These are phyloP conservation scores for Drosophila lacteicornis DNA, from an alignment of 1,140 invertebrate species.

Conservation along the genomic window DNA sequence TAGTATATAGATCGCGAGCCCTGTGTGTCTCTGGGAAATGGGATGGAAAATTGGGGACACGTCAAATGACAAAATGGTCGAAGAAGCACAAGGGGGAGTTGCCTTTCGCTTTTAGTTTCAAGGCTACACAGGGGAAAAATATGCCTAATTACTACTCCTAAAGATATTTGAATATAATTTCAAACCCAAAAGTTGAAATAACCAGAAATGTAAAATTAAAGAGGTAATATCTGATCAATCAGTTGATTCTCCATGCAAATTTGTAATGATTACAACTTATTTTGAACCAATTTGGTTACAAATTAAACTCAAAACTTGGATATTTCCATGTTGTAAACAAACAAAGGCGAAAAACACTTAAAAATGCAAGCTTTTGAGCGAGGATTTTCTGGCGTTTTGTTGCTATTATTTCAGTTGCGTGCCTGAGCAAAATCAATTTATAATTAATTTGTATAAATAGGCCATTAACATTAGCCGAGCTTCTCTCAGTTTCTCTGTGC, in stretches of 20 bases:
- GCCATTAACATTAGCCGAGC: conserved; percentile 61
- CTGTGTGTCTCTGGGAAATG: conserved; percentile 23
- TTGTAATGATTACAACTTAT: too few species aligned
- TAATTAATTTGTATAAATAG: conserved; percentile 66
- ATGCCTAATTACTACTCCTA: neutral
- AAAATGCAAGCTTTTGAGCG: conserved; percentile 11
- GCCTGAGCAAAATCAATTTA: conserved; percentile 44
- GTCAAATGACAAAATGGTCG: conserved; percentile 35
- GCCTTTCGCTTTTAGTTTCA: conserved; percentile 15
- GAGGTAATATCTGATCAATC: too few species aligned
- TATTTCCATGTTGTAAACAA: neutral
- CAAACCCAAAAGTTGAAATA: too few species aligned
- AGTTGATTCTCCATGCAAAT: too few species aligned
- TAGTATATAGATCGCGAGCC: conserved; percentile 8
- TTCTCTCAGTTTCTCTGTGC: neutral
- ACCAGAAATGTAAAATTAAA: too few species aligned
- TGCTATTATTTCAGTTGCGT: conserved; percentile 25
- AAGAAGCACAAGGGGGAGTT: neutral
- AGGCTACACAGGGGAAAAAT: conserved; percentile 23
- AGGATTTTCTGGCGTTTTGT: conserved; percentile 19
- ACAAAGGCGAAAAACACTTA: conserved; percentile 6
- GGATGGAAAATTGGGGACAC: conserved; percentile 49
- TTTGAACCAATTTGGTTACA: too few species aligned
- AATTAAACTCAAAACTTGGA: neutral
- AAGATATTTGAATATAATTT: too few species aligned